Evolutionary conservation across 37 sponge, comb jelly and placozoan genomes (phyloP).

Genomic region (Ianthella basta): DNA sequence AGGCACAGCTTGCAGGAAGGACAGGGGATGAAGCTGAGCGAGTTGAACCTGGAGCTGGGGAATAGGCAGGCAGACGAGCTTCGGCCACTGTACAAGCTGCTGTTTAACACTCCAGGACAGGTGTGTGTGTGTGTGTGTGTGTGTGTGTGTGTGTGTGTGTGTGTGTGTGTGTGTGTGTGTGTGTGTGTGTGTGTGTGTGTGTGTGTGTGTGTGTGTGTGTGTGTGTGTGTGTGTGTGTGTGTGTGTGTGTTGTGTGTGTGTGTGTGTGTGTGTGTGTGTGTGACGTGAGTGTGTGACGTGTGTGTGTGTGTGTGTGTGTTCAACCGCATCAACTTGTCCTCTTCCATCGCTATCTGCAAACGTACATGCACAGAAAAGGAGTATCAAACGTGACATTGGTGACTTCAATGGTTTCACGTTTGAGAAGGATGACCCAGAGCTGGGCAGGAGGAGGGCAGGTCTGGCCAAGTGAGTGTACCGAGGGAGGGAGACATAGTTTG

Average conservation of each 20-base stretch:
- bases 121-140: constrained; percentile 23
- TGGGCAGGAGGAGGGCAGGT: constrained; percentile 20
- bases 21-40: constrained; percentile 27
- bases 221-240: too few species aligned
- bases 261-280: too few species aligned
- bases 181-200: too few species aligned
- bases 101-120: constrained; percentile 41
- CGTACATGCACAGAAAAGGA: too few species aligned
- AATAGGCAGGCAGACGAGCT: constrained; percentile 31
- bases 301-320: too few species aligned
- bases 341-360: too few species aligned
- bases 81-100: constrained; percentile 41
- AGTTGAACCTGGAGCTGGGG: constrained; percentile 1
- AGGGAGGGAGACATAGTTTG: too few species aligned
- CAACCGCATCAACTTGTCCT: too few species aligned
- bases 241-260: too few species aligned
- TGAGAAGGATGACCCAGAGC: constrained; percentile 24
- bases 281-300: too few species aligned
- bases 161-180: background rate
- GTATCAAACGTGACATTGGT: constrained; percentile 38
- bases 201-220: too few species aligned
- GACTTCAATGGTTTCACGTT: constrained; percentile 52
- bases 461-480: constrained; percentile 42
- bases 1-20: constrained; percentile 30
- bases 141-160: background rate